Percentiles rank a stretch among this genome's conserved stretches.
These are phyloP conservation scores for Periphyllus acericola DNA, from an alignment of 2,888 invertebrate species.

Conservation along the genomic window DNA sequence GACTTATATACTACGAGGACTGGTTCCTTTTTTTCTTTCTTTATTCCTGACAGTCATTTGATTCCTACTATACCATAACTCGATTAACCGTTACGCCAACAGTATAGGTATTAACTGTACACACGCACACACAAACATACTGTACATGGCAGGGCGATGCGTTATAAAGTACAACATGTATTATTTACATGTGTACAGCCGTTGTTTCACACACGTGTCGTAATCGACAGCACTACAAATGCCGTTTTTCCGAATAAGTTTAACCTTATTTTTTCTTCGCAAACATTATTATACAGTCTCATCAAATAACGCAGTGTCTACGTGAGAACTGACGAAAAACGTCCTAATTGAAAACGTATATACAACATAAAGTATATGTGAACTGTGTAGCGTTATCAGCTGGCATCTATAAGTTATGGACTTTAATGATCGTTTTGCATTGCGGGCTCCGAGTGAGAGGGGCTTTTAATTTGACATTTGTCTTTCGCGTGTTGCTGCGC, in stretches of 20 bases:
- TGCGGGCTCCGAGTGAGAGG: background rate
- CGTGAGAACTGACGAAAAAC: background rate
- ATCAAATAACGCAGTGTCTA: background rate
- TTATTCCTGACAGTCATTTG: conserved; percentile 45
- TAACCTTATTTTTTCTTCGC: background rate
- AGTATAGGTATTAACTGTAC: background rate
- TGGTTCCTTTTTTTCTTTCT: conserved; percentile 46
- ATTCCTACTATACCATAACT: conserved; percentile 48
- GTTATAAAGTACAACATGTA: background rate
- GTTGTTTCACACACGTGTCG: background rate
- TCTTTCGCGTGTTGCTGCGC: conserved; percentile 32
- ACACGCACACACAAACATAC: background rate
- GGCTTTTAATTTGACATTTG: conserved; percentile 38
- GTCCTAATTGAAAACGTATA: background rate
- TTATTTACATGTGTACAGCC: background rate
- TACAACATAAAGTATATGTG: background rate
- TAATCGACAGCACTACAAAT: background rate
- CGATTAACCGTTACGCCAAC: conserved; percentile 58
- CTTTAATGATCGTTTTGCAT: background rate
- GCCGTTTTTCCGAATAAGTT: background rate
- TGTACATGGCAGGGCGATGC: background rate
- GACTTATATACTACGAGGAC: conserved; percentile 43
- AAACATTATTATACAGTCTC: background rate
- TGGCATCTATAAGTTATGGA: background rate
- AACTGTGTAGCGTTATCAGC: background rate